A percentile compares a stretch with the other conserved stretches of the same genome.
phyloP scores from a whole-genome alignment of 2,113 vertebrate genomes.

The Mastomys natalensis region DNA sequence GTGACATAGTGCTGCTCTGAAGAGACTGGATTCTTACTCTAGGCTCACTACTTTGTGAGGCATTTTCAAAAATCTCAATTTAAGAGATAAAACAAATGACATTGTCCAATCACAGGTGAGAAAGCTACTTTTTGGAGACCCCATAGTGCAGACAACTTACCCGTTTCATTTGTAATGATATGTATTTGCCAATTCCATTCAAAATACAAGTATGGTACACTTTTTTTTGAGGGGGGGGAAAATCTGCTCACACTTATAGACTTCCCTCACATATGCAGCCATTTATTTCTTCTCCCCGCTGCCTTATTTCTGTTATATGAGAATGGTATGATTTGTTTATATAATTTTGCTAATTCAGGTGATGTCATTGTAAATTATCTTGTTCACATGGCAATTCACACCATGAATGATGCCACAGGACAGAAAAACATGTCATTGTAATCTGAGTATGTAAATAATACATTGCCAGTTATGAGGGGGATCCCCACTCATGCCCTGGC shows the following conservation, averaged over 20 bases:
- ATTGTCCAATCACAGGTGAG: constrained; percentile 3
- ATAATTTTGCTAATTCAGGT: not conserved
- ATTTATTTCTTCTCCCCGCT: not conserved
- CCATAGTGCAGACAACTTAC: not conserved
- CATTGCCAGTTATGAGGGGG: not conserved
- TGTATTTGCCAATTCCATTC: constrained; percentile 14
- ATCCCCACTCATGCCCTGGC: not conserved
- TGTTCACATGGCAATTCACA: not conserved
- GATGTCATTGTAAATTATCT: not conserved
- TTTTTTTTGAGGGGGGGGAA: not conserved
- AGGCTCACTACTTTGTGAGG: not conserved
- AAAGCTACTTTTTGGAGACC: not conserved
- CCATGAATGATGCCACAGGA: not conserved
- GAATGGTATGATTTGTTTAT: not conserved
- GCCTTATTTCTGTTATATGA: not conserved
- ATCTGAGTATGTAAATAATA: not conserved
- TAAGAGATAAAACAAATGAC: not conserved
- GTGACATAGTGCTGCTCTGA: not conserved
- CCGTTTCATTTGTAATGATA: not conserved
- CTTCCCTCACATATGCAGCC: not conserved
- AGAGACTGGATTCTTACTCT: constrained; percentile 15
- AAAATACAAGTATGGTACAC: not conserved
- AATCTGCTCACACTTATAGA: constrained; percentile 8
- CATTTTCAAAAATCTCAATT: constrained; percentile 35
- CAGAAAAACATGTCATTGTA: not conserved